A percentile compares a stretch with the other conserved stretches of the same genome.
phyloP scores from a whole-genome alignment of 2,888 invertebrate genomes.

The Drosophila nr. perissopoda region DNA sequence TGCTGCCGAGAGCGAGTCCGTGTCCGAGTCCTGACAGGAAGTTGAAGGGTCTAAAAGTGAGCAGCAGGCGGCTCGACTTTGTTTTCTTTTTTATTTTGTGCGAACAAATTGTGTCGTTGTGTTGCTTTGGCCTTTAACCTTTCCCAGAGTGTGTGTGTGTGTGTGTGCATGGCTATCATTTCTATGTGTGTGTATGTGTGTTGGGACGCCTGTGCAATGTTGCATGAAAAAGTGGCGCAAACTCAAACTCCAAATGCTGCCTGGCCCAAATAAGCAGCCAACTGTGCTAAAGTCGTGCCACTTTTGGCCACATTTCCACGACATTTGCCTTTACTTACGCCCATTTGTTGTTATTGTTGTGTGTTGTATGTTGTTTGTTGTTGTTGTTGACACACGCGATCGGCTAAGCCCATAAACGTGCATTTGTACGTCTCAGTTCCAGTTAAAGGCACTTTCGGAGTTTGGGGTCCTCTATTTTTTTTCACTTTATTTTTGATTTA shows the following conservation, averaged over 20 bases:
- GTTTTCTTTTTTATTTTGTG: neutral
- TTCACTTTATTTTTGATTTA: conserved; percentile 73
- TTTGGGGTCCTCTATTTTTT: conserved; percentile 46
- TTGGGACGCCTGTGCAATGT: conserved; percentile 75
- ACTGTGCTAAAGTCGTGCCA: conserved; percentile 66
- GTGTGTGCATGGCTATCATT: conserved; percentile 63
- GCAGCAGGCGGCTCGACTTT: conserved; percentile 34
- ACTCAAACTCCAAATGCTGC: conserved; percentile 48
- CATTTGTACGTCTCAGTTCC: conserved; percentile 34
- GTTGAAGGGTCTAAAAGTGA: conserved; percentile 70
- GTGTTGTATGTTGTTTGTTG: conserved; percentile 6
- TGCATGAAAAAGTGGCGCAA: conserved; percentile 78
- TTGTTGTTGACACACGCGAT: conserved; percentile 69
- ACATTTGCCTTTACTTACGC: conserved; percentile 55
- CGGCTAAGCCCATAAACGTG: conserved; percentile 45
- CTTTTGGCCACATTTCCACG: conserved; percentile 69
- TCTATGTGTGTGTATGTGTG: conserved; percentile 33
- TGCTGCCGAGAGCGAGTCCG: conserved; percentile 16
- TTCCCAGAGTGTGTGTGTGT: conserved; percentile 39
- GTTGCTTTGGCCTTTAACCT: conserved; percentile 75
- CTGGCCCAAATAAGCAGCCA: conserved; percentile 69
- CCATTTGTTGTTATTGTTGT: conserved; percentile 41
- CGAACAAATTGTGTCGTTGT: conserved; percentile 70
- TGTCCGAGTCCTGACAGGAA: conserved; percentile 44
- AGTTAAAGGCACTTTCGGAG: conserved; percentile 17